A percentile compares a stretch with the other conserved stretches of the same genome.
These are phyloP conservation scores for Anorthoa munda DNA, from an alignment of 2,888 invertebrate genomes.

Conservation along the genomic window DNA sequence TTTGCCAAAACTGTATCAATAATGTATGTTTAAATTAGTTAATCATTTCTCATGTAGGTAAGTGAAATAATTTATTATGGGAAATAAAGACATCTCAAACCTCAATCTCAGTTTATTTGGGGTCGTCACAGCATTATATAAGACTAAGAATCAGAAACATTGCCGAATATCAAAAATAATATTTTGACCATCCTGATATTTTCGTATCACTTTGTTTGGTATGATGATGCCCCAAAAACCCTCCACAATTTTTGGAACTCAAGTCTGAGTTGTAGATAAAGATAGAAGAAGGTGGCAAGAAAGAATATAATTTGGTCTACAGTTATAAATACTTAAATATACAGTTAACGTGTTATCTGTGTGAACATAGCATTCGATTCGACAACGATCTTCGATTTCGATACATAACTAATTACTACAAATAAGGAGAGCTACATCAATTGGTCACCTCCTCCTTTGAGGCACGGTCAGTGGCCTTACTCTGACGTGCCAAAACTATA, in stretches of 20 bases:
- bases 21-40: no score
- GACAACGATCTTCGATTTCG: neutral
- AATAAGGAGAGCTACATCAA: neutral
- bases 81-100: no score
- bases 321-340: neutral
- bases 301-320: constrained; percentile 2
- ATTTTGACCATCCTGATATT: neutral
- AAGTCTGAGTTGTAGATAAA: neutral
- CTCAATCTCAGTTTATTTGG: no score
- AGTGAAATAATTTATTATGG: no score
- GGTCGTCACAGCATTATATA: no score
- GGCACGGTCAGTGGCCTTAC: no score
- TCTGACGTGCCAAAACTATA: no score
- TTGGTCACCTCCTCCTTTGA: neutral
- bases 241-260: neutral
- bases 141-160: no score
- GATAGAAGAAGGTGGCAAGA: neutral
- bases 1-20: no score
- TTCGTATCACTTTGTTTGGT: neutral
- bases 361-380: neutral
- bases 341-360: neutral
- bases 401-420: neutral
- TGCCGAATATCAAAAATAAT: neutral
- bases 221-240: neutral
- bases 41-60: no score